Base-by-base conservation (phyloP, 2,888 invertebrate genomes). In the Amphimallon solstitiale region DNA sequence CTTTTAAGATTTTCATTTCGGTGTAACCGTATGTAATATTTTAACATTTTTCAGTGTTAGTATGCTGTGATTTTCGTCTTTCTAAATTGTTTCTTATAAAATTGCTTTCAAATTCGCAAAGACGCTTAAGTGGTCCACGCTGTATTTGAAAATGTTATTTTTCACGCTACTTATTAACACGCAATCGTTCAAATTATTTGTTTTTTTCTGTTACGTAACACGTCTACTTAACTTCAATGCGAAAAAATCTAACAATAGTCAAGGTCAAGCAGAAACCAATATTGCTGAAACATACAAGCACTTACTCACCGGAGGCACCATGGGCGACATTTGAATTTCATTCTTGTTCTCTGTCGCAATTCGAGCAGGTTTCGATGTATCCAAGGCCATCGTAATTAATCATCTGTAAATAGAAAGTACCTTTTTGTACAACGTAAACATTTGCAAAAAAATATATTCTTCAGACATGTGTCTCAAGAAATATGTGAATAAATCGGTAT, bases 371-470 rank as follows among this genome's bases (percentile, higher is more conserved):
- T 67, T 65, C 66, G 67, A 48, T 52, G 63, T 63, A 67, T 73
- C 73, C 72, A 73, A 72, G 68, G 73, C 73, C 74, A 74, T 74
- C 68, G 69, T 69, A 68, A 66, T 68, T 69, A 70, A 60, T 71
- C 74, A 74, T 74, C 74, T 74, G 72, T 29, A 71, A 73, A 64
- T 48, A 45, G 56, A 56, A 56, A 56, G 56, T 56, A 21, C 23
- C 56, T 38, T 21, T n/a, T 35, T 38, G 38, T 56, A 23, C 54
- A 56, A 56, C 17, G 9, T 54, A 54, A 40, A 54, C 12, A 37
- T 52, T 19, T n/a, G 35, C 37, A 52, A 37, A 17, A 51, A 51
- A 52, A 35, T n/a, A 43, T 29, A 29, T 29, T 23, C 12, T 21
- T 23, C 19, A 21, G 48, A 48, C 48, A 21, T 12, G 35, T 12